These are phyloP conservation scores for Phania funesta DNA, from an alignment of 2,888 invertebrate species.

Conservation along the genomic window DNA sequence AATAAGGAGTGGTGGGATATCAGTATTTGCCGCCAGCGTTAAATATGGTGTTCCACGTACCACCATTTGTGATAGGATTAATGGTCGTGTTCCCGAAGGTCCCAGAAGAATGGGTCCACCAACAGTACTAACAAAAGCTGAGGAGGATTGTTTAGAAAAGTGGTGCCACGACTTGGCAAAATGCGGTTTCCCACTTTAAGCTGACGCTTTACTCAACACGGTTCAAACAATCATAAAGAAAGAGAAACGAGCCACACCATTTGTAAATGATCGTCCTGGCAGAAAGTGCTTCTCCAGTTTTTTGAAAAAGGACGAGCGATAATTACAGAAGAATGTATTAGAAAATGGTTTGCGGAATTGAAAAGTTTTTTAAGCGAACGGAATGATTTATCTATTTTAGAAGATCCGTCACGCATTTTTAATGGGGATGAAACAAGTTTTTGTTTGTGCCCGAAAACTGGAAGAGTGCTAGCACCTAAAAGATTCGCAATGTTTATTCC, in stretches of 20 bases:
- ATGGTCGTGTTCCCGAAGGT: too few species aligned
- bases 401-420: background rate
- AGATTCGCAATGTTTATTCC: background rate
- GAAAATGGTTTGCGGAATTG: slow-evolving; percentile 41
- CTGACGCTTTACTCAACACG: slow-evolving; percentile 8
- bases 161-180: too few species aligned
- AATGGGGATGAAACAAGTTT: background rate
- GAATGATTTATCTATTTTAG: slow-evolving; percentile 5
- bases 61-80: too few species aligned
- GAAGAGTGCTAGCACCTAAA: background rate
- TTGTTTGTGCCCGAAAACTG: background rate
- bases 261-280: slow-evolving; percentile 30
- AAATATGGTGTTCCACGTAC: too few species aligned
- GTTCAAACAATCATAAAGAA: slow-evolving; percentile 38
- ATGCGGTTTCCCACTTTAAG: too few species aligned
- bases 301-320: slow-evolving; percentile 37
- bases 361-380: slow-evolving; percentile 1
- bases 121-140: too few species aligned
- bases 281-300: slow-evolving; percentile 24
- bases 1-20: too few species aligned
- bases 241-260: slow-evolving; percentile 11
- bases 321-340: slow-evolving; percentile 28
- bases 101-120: too few species aligned
- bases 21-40: too few species aligned
- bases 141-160: too few species aligned